phyloP scores from a whole-genome alignment of 2,888 invertebrate species.

The Carterocephalus palaemon region DNA sequence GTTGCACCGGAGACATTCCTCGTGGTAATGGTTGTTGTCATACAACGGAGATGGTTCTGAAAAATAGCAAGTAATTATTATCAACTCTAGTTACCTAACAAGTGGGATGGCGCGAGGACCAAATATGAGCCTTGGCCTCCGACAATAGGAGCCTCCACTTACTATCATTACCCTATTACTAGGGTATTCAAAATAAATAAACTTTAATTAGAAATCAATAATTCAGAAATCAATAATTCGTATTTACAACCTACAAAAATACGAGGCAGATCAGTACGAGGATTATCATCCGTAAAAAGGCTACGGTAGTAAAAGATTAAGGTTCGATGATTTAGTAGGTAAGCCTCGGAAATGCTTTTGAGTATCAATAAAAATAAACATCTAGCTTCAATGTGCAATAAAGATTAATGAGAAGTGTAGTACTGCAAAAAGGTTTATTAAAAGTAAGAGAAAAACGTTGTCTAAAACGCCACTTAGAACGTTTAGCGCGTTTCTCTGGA shows the following conservation, averaged over 20 bases:
- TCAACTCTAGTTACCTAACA: background rate
- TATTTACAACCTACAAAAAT: too few species aligned
- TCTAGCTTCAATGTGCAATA: slow-evolving; percentile 16
- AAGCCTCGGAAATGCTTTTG: background rate
- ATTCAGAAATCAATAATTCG: too few species aligned
- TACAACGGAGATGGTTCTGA: slow-evolving; percentile 94
- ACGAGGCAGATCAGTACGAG: too few species aligned
- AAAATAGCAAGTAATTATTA: slow-evolving; percentile 43
- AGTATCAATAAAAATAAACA: slow-evolving; percentile 21
- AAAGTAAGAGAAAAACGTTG: slow-evolving; percentile 45
- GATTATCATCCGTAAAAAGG: too few species aligned
- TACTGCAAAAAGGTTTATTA: slow-evolving; percentile 32
- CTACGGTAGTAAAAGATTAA: slow-evolving; percentile 19
- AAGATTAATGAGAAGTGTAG: slow-evolving; percentile 19
- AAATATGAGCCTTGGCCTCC: background rate
- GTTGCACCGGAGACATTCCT: slow-evolving; percentile 98
- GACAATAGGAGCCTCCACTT: too few species aligned
- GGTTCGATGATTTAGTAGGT: slow-evolving; percentile 8
- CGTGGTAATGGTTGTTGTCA: slow-evolving; percentile 97
- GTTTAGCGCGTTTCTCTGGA: too few species aligned
- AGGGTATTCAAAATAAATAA: too few species aligned
- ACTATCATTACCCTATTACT: too few species aligned
- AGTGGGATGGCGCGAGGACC: background rate
- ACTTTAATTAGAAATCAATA: too few species aligned
- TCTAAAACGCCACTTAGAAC: too few species aligned